Evolutionary conservation across 2,888 invertebrate genomes (phyloP).

Genomic region (Syrista parreyssii): DNA sequence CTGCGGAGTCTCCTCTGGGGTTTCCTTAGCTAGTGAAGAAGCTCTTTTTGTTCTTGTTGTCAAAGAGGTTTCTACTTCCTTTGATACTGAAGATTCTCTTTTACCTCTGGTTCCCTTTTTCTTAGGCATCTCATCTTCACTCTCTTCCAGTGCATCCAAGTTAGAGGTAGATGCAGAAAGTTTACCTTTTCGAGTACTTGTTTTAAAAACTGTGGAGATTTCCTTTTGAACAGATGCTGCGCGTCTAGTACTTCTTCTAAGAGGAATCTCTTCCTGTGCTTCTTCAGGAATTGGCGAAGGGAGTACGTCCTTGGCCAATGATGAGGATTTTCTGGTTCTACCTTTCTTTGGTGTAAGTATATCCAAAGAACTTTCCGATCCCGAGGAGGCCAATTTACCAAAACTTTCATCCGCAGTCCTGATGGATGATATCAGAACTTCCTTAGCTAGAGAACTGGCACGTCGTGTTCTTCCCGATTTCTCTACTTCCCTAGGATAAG

Average conservation of each 20-base stretch:
- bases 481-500: slow-evolving; percentile 7
- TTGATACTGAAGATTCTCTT: slow-evolving; percentile 19
- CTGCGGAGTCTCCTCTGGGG: slow-evolving; percentile 1
- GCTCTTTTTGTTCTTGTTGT: slow-evolving; percentile 25
- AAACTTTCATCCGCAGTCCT: slow-evolving; percentile 9
- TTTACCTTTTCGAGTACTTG: slow-evolving; percentile 13
- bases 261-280: slow-evolving; percentile 13
- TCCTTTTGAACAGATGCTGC: slow-evolving; percentile 46
- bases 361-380: slow-evolving; percentile 13
- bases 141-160: slow-evolving; percentile 12
- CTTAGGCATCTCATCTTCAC: slow-evolving; percentile 20
- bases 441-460: slow-evolving; percentile 41
- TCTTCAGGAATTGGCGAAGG: slow-evolving; percentile 19
- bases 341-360: slow-evolving; percentile 6
- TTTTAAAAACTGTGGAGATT: slow-evolving; percentile 14
- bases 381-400: not conserved
- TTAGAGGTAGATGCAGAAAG: slow-evolving; percentile 24
- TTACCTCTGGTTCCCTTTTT: slow-evolving; percentile 22
- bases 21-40: slow-evolving; percentile 30
- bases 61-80: slow-evolving; percentile 14
- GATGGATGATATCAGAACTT: slow-evolving; percentile 26
- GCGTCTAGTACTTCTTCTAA: slow-evolving; percentile 43
- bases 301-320: slow-evolving; percentile 32
- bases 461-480: slow-evolving; percentile 28
- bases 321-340: slow-evolving; percentile 27